Evolutionary conservation across 2,797 vertebrate species (phyloP).

Genomic region (Potorous gilbertii): DNA sequence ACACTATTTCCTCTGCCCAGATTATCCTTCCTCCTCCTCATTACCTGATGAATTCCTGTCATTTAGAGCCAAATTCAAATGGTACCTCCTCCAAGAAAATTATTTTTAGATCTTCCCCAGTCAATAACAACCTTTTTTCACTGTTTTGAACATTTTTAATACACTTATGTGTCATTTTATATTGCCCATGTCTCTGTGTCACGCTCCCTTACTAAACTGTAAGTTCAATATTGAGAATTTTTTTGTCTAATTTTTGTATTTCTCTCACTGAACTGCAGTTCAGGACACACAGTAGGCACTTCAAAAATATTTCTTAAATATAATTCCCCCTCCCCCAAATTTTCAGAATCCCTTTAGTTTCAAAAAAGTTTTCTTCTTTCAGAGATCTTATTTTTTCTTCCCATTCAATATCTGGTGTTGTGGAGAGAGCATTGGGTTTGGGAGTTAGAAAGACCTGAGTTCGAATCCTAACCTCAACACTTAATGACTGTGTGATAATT

Average conservation of each 20-base stretch:
- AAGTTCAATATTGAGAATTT: background rate
- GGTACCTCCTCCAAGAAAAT: background rate
- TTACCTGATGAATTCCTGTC: background rate
- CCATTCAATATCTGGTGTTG: background rate
- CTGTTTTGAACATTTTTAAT: background rate
- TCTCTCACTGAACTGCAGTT: background rate
- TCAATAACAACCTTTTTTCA: background rate
- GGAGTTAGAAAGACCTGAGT: background rate
- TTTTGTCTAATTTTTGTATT: background rate
- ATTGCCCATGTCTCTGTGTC: background rate
- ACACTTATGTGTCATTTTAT: background rate
- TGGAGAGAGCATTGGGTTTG: background rate
- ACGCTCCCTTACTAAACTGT: background rate
- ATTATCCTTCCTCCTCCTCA: background rate
- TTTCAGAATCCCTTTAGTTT: background rate
- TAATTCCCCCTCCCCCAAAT: background rate
- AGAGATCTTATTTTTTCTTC: background rate
- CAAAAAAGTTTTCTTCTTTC: background rate
- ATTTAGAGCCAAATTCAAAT: background rate
- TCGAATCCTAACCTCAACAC: background rate
- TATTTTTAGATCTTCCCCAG: background rate
- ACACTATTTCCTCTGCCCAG: background rate
- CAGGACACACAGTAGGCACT: background rate
- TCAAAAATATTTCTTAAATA: background rate
- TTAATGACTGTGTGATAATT: background rate